These are phyloP conservation scores for Hystrix brachyura DNA, from an alignment of 2,113 vertebrate genomes.

Conservation along the genomic window DNA sequence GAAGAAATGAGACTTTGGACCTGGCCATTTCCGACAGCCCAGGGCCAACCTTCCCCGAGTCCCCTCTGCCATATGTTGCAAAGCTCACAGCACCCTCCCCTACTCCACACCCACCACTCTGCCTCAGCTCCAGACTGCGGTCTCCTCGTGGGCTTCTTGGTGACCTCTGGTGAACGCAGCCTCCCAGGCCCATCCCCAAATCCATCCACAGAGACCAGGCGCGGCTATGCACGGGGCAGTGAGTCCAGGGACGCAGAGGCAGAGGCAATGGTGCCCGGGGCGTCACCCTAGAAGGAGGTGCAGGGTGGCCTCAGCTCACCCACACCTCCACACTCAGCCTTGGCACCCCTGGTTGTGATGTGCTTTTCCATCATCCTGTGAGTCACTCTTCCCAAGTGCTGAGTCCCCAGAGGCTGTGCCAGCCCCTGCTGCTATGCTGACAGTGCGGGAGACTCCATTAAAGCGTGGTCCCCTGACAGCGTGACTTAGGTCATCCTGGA, in stretches of 20 bases:
- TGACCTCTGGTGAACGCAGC: background rate
- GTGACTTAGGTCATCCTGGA: background rate
- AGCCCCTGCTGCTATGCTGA: background rate
- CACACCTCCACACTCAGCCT: background rate
- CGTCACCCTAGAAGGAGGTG: fast-evolving
- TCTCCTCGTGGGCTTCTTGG: background rate
- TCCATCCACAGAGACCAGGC: background rate
- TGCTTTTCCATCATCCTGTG: background rate
- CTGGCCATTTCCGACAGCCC: background rate
- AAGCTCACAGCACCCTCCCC: background rate
- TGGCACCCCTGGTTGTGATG: background rate
- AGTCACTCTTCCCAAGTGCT: background rate
- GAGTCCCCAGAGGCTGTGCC: background rate
- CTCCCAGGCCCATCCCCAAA: fast-evolving
- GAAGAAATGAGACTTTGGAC: too few species aligned
- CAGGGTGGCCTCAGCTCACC: background rate
- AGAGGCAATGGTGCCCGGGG: background rate
- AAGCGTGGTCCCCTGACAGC: background rate
- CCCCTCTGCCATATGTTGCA: background rate
- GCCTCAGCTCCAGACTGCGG: background rate
- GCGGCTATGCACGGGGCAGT: fast-evolving
- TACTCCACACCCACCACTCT: fast-evolving
- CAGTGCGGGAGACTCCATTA: background rate
- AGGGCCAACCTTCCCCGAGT: too few species aligned
- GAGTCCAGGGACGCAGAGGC: background rate